Conservation (phyloP, 2,113 vertebrate genomes). For the Noturus placidus region DNA sequence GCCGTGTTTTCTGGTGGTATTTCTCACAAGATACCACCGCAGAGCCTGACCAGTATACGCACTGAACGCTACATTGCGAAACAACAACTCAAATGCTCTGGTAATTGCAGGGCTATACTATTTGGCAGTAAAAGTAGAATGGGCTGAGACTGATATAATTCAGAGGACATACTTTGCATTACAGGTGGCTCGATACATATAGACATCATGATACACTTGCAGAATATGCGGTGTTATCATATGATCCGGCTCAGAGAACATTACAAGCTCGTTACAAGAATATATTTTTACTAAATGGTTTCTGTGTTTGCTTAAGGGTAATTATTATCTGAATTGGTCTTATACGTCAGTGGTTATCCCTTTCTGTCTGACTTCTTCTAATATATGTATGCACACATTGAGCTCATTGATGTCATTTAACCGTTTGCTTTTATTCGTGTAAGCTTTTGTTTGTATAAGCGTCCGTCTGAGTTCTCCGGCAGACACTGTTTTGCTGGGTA, state of each 20-base stretch:
- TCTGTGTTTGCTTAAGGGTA: background rate
- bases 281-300: background rate
- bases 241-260: background rate
- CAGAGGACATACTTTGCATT: background rate
- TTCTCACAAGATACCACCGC: background rate
- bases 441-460: background rate
- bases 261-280: background rate
- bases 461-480: background rate
- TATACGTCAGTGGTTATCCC: background rate
- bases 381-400: background rate
- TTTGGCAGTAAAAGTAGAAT: background rate
- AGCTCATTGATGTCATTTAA: background rate
- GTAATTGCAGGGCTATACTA: background rate
- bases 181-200: background rate
- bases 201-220: background rate
- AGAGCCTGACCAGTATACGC: background rate
- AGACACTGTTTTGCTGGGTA: background rate
- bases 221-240: background rate
- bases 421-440: background rate
- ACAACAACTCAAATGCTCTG: background rate
- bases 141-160: background rate
- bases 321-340: background rate
- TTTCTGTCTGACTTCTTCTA: constrained; percentile 6
- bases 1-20: constrained; percentile 20
- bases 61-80: too few species aligned